These are phyloP conservation scores for Diacarnus erythraeanus DNA, from an alignment of 37 sponge, comb jelly and placozoan species.

Conservation along the genomic window DNA sequence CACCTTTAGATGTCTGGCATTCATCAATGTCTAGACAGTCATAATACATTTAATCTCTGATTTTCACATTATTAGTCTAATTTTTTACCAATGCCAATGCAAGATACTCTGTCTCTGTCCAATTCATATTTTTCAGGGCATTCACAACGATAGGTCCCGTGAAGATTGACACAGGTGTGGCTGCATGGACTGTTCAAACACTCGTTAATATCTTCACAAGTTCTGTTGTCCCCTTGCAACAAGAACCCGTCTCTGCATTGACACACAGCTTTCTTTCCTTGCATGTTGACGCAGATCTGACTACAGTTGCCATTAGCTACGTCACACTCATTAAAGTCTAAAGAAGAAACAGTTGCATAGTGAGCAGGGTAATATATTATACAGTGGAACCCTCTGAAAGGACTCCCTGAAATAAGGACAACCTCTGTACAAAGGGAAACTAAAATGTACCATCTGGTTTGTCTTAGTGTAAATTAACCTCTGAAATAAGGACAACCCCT, in stretches of 20 bases:
- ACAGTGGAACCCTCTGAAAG: too few species aligned
- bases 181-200: not conserved
- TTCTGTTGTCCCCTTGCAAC: not conserved
- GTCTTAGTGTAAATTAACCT: too few species aligned
- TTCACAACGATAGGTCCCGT: constrained; percentile 18
- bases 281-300: constrained; percentile 33
- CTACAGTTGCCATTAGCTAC: constrained; percentile 22
- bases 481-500: too few species aligned
- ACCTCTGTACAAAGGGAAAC: too few species aligned
- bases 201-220: not conserved
- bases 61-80: not conserved
- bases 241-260: constrained; percentile 1
- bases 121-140: constrained; percentile 6
- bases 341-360: not conserved
- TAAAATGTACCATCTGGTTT: too few species aligned
- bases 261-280: constrained; percentile 6
- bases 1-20: constrained; percentile 23
- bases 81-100: not conserved
- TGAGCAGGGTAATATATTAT: too few species aligned
- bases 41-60: too few species aligned
- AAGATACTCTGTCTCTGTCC: not conserved
- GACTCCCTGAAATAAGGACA: too few species aligned
- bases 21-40: constrained; percentile 31
- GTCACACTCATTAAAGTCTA: constrained; percentile 49
- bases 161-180: constrained; percentile 15